These are phyloP conservation scores for Onthophagus taurus DNA, from an alignment of 1,140 invertebrate species.

Conservation along the genomic window DNA sequence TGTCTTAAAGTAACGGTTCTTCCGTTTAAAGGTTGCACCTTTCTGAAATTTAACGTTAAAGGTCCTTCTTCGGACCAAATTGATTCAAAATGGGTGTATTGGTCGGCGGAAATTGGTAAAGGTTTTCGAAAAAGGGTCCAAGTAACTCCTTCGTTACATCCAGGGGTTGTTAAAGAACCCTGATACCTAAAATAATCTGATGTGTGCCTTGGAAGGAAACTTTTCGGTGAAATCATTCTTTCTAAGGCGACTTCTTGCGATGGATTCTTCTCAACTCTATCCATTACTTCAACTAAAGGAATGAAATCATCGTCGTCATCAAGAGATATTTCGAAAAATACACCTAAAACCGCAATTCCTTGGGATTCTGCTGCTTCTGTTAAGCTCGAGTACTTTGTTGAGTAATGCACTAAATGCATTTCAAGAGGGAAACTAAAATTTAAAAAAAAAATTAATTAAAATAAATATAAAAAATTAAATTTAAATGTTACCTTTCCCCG, in stretches of 20 bases:
- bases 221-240: constrained; percentile 34
- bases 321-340: constrained; percentile 53
- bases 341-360: constrained; percentile 59
- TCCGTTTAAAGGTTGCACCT: constrained; percentile 35
- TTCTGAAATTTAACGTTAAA: constrained; percentile 39
- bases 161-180: constrained; percentile 68
- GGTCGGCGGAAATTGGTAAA: constrained; percentile 46
- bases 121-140: constrained; percentile 62
- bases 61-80: constrained; percentile 34
- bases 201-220: constrained; percentile 44
- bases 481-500: constrained; percentile 35
- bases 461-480: background rate
- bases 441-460: constrained; percentile 1
- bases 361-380: constrained; percentile 46
- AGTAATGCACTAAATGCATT: constrained; percentile 62
- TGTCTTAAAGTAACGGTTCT: no score
- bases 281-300: constrained; percentile 39
- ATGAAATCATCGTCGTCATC: constrained; percentile 39
- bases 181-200: constrained; percentile 54
- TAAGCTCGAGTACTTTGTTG: constrained; percentile 46
- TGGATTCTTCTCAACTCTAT: constrained; percentile 35
- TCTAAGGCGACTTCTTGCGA: constrained; percentile 20
- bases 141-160: constrained; percentile 58
- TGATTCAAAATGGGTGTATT: constrained; percentile 42
- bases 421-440: constrained; percentile 45